Evolutionary conservation across 2,797 vertebrate genomes (phyloP), one percentile per base, ranked within the genome.

Genomic region (Aphelocoma californica): DNA sequence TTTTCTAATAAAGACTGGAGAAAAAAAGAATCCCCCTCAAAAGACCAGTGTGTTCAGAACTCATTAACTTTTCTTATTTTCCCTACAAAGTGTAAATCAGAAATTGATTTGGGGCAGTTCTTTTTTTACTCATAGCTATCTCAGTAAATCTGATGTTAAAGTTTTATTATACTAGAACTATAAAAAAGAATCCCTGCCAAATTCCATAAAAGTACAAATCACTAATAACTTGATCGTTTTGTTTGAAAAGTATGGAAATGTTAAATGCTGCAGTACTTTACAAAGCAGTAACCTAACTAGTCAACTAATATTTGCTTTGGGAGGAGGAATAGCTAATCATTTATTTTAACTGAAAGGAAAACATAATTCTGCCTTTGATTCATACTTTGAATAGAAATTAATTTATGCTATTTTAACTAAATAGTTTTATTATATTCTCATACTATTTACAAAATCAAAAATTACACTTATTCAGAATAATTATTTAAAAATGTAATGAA

Each of bases 281-380:
- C 25, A 66, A 80, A 42, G 5, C 10, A 74, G 32, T 66, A 75
- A 66, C 13, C 7, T 38, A 45, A 54, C 5, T 26, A 45, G 15
- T 38, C 0, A 4, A 48, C 5, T 19, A 45, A 12, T 16, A 3
- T 77, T 77, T 77, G 6, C 18, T 81, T 78, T 61, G 26, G 6
- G 9, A 42, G 1, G 3, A 48, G 4, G 9, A 71, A 31, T 14
- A 69, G 1, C 21, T 64, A 69, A 61, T 31, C 0, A 32, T 54
- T 71, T 71, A 0, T 47, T 83, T 80, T 77, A 67, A 42, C 10
- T 61, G 18, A 85, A 77, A 71, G 7, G 11, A 50, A 75, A 47
- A n/a, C 5, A 29, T 57, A 53, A 6, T 45, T 67, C 20, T 40
- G 3, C 3, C 5, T 70, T 84, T 84, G 15, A 71, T 53, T 87